Base-by-base conservation (phyloP, 2,113 vertebrate genomes). In the Fukomys damarensis region DNA sequence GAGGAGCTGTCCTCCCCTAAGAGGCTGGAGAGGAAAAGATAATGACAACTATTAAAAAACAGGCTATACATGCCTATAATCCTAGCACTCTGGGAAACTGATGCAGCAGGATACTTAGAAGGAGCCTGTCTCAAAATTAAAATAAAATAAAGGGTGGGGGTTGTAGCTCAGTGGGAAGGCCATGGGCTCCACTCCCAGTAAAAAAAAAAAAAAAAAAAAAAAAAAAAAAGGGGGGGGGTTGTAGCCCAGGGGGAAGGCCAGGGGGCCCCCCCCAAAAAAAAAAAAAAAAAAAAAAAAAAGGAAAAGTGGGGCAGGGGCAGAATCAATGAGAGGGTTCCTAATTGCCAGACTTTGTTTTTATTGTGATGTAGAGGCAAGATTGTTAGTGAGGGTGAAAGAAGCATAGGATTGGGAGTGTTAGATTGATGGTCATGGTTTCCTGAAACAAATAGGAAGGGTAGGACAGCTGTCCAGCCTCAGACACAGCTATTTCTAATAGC, bases 291-390 rank as follows among this genome's bases (percentile, higher is more conserved):
- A 49, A 49, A 49, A 49, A 49, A 49, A 5, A 49, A 49, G 9
- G 63, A 76, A 38, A 83, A 89, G 61, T 58, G 20, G 38, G 26
- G 35, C 49, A 54, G 35, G 28, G 61, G 17, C 26, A 85, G 43
- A 54, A n/a, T n/a, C n/a, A n/a, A n/a, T n/a, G 68, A 77, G 52
- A 46, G 87, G 77, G 22, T 83, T 92, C 66, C 80, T 92, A 84
- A 79, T 56, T 92, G 28, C 35, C 77, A 86, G 24, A 68, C 59
- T 91, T 41, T 41, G 9, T 28, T 93, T 95, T 46, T 63, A 30
- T 58, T 63, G 30, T 83, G 43, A 76, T 28, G 16, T 77, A 26
- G 28, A 59, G 41, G 49, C 26, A 74, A 93, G 66, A 24, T 38
- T 41, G 72, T 86, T 86, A 80, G 17, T 56, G 58, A 86, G 76